Percentiles rank a stretch among this genome's conserved stretches.
These are phyloP conservation scores for Doryteuthis pealeii DNA, from an alignment of 1,140 invertebrate species.

Conservation along the genomic window DNA sequence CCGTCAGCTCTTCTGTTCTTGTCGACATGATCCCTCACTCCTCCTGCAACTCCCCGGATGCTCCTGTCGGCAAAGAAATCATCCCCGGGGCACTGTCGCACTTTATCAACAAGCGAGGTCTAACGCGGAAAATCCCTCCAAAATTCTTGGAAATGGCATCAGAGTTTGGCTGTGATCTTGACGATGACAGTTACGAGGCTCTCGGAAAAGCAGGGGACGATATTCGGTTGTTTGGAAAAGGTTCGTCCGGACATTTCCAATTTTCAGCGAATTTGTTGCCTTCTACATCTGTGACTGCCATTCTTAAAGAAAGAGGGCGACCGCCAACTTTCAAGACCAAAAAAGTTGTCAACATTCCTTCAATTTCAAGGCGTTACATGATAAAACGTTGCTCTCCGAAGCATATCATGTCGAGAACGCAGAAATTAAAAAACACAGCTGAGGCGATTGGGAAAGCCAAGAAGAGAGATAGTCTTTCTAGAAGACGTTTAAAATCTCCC, in stretches of 20 bases:
- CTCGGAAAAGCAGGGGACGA: too few species aligned
- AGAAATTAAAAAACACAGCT: background rate
- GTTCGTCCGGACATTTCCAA: too few species aligned
- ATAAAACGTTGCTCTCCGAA: constrained; percentile 4
- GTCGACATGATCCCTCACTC: background rate
- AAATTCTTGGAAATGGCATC: background rate
- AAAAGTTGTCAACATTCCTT: background rate
- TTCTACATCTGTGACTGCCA: too few species aligned
- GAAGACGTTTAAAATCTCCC: too few species aligned
- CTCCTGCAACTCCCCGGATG: background rate
- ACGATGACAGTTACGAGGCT: background rate
- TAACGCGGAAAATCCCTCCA: background rate
- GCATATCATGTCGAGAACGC: background rate
- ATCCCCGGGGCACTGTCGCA: background rate
- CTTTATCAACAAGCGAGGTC: background rate
- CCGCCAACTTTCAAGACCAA: background rate
- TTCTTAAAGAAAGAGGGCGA: background rate
- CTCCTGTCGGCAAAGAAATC: constrained; percentile 5
- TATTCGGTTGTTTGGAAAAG: too few species aligned
- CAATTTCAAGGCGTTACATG: background rate
- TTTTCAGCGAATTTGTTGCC: too few species aligned
- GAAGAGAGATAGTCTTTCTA: background rate
- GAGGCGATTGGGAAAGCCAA: background rate
- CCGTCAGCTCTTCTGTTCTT: background rate
- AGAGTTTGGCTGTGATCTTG: background rate